These are phyloP conservation scores for Andrena trimmerana DNA, from an alignment of 2,888 invertebrate species.

Conservation along the genomic window DNA sequence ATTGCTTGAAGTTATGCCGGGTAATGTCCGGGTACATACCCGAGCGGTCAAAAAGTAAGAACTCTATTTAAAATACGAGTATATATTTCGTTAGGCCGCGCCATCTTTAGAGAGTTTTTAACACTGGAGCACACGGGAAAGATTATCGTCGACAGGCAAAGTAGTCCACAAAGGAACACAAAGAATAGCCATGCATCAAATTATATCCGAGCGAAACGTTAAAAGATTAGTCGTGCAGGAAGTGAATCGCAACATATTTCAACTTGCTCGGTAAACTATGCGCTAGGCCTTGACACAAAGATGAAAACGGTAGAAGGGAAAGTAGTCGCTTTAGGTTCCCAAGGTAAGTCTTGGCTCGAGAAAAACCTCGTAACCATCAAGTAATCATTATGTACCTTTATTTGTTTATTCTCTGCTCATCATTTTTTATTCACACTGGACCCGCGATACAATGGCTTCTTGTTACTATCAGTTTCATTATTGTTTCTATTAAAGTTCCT, in stretches of 20 bases:
- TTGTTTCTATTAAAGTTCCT: not conserved
- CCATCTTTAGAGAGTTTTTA: not conserved
- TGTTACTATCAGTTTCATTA: not conserved
- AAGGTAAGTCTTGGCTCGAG: conserved; percentile 87
- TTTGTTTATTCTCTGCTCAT: not conserved
- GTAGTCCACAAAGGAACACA: not conserved
- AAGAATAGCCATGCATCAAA: not conserved
- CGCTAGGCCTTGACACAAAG: conserved; percentile 45
- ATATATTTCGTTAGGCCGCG: not conserved
- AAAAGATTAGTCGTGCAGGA: not conserved
- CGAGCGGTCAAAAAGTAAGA: too few relatives aligned
- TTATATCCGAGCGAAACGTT: not conserved
- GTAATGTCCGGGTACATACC: too few relatives aligned
- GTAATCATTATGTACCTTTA: not conserved
- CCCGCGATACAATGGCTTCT: not conserved
- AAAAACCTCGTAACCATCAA: not conserved
- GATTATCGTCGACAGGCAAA: not conserved
- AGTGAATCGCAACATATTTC: not conserved
- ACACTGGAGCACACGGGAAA: not conserved
- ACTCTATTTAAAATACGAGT: too few relatives aligned
- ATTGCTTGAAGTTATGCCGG: too few relatives aligned
- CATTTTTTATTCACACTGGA: not conserved
- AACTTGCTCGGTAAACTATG: conserved; percentile 28
- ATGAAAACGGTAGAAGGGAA: conserved; percentile 94
- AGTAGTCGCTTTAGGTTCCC: conserved; percentile 93